Conservation (phyloP, 2,888 invertebrate genomes). For the Meteorus colon region DNA sequence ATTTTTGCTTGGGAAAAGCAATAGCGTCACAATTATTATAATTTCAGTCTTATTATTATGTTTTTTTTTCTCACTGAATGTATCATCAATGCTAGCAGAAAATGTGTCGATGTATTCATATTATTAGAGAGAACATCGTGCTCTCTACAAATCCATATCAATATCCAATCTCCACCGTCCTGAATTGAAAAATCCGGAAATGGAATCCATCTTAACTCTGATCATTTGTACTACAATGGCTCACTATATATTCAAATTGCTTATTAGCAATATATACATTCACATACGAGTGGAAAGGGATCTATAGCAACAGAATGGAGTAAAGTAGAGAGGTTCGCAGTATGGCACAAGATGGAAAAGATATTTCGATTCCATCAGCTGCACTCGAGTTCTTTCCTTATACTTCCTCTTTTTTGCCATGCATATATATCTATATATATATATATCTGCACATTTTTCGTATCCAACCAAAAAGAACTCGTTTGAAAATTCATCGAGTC, state of each 20-base stretch:
- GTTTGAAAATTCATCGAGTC: slow-evolving; percentile 61
- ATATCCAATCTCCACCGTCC: too few relatives aligned
- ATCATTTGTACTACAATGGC: too few relatives aligned
- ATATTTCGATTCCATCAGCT: slow-evolving; percentile 35
- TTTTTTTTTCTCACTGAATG: not conserved
- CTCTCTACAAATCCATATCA: too few relatives aligned
- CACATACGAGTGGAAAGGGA: not conserved
- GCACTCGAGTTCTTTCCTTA: slow-evolving; percentile 19
- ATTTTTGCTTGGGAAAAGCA: slow-evolving; percentile 17
- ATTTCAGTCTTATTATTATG: not conserved
- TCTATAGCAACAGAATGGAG: slow-evolving; percentile 23
- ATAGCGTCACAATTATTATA: slow-evolving; percentile 13
- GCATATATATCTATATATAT: slow-evolving; percentile 3
- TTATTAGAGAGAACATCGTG: too few relatives aligned
- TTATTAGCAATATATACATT: not conserved
- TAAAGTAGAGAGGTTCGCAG: slow-evolving; percentile 48
- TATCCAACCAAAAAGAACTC: slow-evolving; percentile 41
- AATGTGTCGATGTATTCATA: not conserved
- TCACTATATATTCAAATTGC: not conserved
- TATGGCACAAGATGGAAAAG: slow-evolving; percentile 8
- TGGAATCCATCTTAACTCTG: too few relatives aligned
- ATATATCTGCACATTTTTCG: slow-evolving; percentile 19
- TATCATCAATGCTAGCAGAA: not conserved
- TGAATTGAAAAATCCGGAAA: too few relatives aligned
- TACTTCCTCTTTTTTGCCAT: slow-evolving; percentile 31